Evolutionary conservation across 2,113 vertebrate genomes (phyloP), one percentile per base, ranked within the genome.

Genomic region (Pseudorhombus dupliciocellatus): DNA sequence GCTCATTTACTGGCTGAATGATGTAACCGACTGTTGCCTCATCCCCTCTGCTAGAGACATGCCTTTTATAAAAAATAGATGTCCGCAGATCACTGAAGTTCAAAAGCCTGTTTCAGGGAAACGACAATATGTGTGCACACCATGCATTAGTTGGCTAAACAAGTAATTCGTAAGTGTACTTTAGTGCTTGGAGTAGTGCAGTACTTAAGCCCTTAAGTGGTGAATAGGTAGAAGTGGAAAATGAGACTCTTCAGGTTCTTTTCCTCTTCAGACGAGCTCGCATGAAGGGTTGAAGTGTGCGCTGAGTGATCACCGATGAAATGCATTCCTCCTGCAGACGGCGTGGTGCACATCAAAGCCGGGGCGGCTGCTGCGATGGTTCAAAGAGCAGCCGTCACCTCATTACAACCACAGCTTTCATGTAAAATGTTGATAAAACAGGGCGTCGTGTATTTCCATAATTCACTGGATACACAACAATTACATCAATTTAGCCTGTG

Each of bases 391-490:
- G 72, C 79, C 68, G 16, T 76, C 80, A 37, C 69, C 84, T 90
- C 82, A 83, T 90, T 85, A 87, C 79, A 67, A 46, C 54, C 62
- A 24, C 53, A 57, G 70, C 84, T 83, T 89, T 87, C 81, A 88
- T 80, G 80, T 85, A 63, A 70, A 77, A 77, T 63, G 82, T 79
- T 84, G 80, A 88, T 77, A 80, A 88, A 85, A 85, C 75, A 57
- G 63, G 37, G 70, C 55, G 20, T n/a, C 7, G 8, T n/a, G 20
- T 15, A 14, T 60, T 30, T 66, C 77, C 30, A 62, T 60, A 79
- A 70, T 50, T 62, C 77, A 12, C 52, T 25, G 24, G 46, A 14
- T 59, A 70, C 8, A 78, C 15, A 31, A 71, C 73, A 80, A 74
- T 73, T 70, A 70, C 53, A 77, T 72, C 67, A 28, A 85, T 79